Conservation (phyloP, 2,888 invertebrate species). For the Agriopis aurantiaria region DNA sequence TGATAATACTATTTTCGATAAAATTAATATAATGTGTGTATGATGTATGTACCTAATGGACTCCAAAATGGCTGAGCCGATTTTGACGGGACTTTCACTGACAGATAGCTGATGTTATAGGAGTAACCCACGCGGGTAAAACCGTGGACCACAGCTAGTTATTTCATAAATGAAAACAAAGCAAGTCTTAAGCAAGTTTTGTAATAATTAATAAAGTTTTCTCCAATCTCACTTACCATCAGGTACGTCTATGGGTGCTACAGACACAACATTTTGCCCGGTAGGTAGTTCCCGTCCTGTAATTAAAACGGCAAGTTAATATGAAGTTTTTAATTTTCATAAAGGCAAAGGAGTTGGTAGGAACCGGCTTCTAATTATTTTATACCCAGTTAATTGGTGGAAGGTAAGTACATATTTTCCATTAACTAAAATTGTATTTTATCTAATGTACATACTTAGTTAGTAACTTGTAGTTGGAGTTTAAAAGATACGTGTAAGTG, state of each 20-base stretch:
- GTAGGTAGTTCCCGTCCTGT: constrained; percentile 81
- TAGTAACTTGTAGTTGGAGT: background rate
- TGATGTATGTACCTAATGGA: no score
- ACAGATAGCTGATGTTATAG: no score
- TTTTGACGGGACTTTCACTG: no score
- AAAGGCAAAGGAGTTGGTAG: constrained; percentile 32
- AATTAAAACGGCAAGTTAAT: constrained; percentile 62
- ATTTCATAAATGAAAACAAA: background rate
- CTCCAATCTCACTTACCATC: constrained; percentile 71
- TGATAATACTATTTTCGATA: no score
- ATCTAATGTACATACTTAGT: background rate
- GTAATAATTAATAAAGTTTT: background rate
- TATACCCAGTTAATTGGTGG: constrained; percentile 27
- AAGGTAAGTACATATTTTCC: constrained; percentile 12
- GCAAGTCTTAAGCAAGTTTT: background rate
- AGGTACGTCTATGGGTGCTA: constrained; percentile 81
- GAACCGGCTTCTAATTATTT: constrained; percentile 43
- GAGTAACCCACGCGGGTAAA: no score
- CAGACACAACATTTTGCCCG: constrained; percentile 83
- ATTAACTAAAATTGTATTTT: constrained; percentile 2
- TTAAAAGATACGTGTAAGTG: background rate
- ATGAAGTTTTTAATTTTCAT: constrained; percentile 46
- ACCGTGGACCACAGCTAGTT: no score
- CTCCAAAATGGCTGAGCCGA: no score
- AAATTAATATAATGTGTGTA: no score